Conservation (phyloP, 2,888 invertebrate species). For the Trypoxylon attenuatum region DNA sequence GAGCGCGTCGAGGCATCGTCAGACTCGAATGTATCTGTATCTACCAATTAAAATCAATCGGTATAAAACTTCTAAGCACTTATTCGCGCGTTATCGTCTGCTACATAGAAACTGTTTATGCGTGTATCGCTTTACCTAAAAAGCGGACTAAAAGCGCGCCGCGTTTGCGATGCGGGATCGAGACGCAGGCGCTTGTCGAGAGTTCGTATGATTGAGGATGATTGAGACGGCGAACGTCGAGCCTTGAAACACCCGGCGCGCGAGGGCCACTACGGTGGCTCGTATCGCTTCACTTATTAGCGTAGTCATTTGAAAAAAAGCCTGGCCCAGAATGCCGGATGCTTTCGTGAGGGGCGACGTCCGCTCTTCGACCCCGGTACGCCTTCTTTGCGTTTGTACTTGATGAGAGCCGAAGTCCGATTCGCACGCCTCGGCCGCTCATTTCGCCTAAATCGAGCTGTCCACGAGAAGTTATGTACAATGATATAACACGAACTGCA, state of each 20-base stretch:
- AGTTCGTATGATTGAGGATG: not conserved
- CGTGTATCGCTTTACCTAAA: not conserved
- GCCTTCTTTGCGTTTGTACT: constrained; percentile 10
- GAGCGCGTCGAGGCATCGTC: not conserved
- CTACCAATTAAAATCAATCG: constrained; percentile 1
- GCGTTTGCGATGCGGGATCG: not conserved
- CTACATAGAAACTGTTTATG: not conserved
- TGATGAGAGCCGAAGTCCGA: constrained; percentile 33
- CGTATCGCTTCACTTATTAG: not conserved
- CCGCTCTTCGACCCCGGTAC: not conserved
- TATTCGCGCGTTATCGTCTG: not conserved
- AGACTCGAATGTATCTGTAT: not conserved
- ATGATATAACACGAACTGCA: constrained; percentile 73
- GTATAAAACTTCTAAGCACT: not conserved
- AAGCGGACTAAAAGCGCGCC: not conserved
- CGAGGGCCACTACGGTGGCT: not conserved
- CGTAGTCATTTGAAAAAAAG: not conserved
- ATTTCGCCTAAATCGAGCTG: constrained; percentile 55
- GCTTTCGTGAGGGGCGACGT: not conserved
- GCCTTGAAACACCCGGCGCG: not conserved
- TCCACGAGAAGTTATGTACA: constrained; percentile 63
- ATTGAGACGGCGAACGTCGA: not conserved
- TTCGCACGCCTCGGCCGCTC: constrained; percentile 52
- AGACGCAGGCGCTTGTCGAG: not conserved
- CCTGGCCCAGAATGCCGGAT: not conserved